phyloP scores from a whole-genome alignment of 2,888 invertebrate genomes.

The Rhingia rostrata region DNA sequence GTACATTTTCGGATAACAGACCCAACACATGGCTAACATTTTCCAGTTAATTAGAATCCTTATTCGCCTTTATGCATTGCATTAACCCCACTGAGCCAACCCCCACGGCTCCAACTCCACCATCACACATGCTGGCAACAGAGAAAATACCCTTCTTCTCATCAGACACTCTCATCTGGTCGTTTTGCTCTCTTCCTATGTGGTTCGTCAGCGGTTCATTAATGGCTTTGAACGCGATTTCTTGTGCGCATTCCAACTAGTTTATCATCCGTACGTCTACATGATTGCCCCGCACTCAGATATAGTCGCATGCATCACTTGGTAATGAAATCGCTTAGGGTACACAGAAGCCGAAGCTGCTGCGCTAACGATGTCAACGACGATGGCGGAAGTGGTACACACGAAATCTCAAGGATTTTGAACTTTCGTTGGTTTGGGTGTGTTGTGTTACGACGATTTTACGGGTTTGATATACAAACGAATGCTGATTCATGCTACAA shows the following conservation, averaged over 20 bases:
- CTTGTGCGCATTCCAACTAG: constrained; percentile 55
- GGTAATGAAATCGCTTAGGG: constrained; percentile 33
- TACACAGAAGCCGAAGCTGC: constrained; percentile 21
- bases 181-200: constrained; percentile 32
- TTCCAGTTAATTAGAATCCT: constrained; percentile 58
- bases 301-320: constrained; percentile 35
- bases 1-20: not conserved
- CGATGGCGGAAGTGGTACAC: constrained; percentile 34
- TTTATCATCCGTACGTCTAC: constrained; percentile 41
- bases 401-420: constrained; percentile 25
- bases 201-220: constrained; percentile 79
- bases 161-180: constrained; percentile 21
- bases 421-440: constrained; percentile 24
- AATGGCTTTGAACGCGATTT: constrained; percentile 76
- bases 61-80: constrained; percentile 30
- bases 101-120: constrained; percentile 7
- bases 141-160: constrained; percentile 18
- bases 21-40: constrained; percentile 37
- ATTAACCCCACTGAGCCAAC: constrained; percentile 13
- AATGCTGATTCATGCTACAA: constrained; percentile 31
- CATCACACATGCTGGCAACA: constrained; percentile 18
- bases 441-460: constrained; percentile 5
- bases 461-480: constrained; percentile 1
- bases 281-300: constrained; percentile 31
- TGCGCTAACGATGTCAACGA: not conserved